Evolutionary conservation across 2,888 invertebrate species (phyloP), one percentile per base, ranked within the genome.

Genomic region (Trachelus tabidus): DNA sequence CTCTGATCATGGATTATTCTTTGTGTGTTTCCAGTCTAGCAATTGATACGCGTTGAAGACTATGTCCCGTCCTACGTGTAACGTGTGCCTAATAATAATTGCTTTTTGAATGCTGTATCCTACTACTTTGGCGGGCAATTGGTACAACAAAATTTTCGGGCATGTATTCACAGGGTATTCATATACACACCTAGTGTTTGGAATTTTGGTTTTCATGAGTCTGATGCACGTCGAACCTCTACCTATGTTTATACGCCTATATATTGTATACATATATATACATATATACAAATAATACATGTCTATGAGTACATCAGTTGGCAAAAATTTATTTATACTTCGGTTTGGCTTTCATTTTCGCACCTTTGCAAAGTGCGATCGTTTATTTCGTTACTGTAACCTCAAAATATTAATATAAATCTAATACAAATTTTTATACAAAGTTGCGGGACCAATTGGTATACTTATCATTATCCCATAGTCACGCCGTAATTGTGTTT

Each of bases 91-190:
- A 77, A 77, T 79, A 77, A 76, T 77, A 73, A 77, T 77, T 79
- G 79, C 79, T 79, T 79, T 79, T 77, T 77, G 76, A 73, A 77
- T 77, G 75, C 79, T 77, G 76, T 77, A 76, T 76, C 75, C 77
- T 77, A 77, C 77, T 77, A 75, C 56, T 77, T 79, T 76, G 79
- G 73, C 79, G 79, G 75, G 77, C 68, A 73, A 75, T 77, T 79
- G 79, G 79, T 77, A 75, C 77, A 73, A 74, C 75, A 75, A 77
- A 76, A 79, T 79, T 79, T 74, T 56, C 76, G 76, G 79, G 79
- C 76, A 79, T 73, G 76, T 76, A 76, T 79, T n/a, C 56, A 75
- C 75, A 69, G 69, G 73, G 76, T 76, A 77, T 76, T 33, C 69
- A 31, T 30, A 56, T 56, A 40, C 3, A 31, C 37, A 75, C 40